A percentile compares a stretch with the other conserved stretches of the same genome.
phyloP scores from a whole-genome alignment of 1,140 invertebrate species.

The Eulimnadia texana region DNA sequence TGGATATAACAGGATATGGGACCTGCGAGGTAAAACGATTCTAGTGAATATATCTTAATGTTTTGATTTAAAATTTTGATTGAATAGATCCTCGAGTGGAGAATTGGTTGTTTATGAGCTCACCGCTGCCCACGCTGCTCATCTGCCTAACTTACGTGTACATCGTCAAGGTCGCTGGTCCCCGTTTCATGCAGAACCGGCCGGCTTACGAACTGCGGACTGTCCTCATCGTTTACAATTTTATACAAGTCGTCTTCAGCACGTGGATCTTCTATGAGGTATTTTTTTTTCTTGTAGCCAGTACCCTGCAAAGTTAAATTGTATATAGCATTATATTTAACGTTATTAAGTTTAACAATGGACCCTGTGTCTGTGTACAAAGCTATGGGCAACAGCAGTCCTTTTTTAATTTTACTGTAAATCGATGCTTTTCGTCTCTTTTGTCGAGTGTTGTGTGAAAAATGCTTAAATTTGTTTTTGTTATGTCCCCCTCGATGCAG shows the following conservation, averaged over 20 bases:
- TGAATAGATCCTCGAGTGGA: constrained; percentile 61
- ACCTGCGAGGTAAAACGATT: constrained; percentile 5
- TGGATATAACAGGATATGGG: constrained; percentile 10
- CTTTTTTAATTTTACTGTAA: no score
- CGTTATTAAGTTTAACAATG: no score
- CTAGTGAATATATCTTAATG: no score
- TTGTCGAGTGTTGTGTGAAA: no score
- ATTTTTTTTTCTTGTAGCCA: background rate
- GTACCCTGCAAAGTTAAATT: no score
- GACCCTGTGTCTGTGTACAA: no score
- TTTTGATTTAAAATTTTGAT: constrained; percentile 17
- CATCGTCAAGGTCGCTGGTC: constrained; percentile 66
- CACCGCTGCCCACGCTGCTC: constrained; percentile 52
- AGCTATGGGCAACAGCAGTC: no score
- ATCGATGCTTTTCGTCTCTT: no score
- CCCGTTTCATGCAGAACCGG: constrained; percentile 69
- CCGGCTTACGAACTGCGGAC: constrained; percentile 65
- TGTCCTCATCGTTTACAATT: constrained; percentile 67
- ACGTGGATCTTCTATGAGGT: constrained; percentile 55
- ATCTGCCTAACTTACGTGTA: constrained; percentile 61
- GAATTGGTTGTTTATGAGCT: constrained; percentile 66
- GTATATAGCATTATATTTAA: no score
- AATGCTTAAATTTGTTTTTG: background rate
- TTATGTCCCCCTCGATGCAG: constrained; percentile 32
- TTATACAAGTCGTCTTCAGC: constrained; percentile 68